phyloP scores from a whole-genome alignment of 1,140 invertebrate genomes.

The Drosophila orosa region DNA sequence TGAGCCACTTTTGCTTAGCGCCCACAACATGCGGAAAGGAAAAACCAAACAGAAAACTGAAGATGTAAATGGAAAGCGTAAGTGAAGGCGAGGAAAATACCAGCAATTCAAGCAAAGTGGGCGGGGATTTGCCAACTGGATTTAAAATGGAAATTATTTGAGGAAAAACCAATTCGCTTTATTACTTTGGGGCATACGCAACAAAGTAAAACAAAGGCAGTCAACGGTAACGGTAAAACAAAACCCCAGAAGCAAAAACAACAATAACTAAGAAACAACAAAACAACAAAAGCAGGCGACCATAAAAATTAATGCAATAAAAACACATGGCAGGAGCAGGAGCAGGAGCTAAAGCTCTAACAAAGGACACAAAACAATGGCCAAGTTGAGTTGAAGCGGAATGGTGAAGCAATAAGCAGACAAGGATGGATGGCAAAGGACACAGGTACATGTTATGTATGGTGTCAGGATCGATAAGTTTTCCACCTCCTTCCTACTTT shows the following conservation, averaged over 20 bases:
- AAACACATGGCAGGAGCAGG: conserved; percentile 66
- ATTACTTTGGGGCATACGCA: conserved; percentile 81
- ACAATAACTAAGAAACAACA: conserved; percentile 30
- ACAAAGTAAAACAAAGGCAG: conserved; percentile 78
- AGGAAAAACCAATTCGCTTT: conserved; percentile 79
- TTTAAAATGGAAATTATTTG: conserved; percentile 83
- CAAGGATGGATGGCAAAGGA: conserved; percentile 25
- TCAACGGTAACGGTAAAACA: conserved; percentile 46
- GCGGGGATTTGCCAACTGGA: conserved; percentile 75
- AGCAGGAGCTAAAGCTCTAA: conserved; percentile 16
- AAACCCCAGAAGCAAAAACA: conserved; percentile 20
- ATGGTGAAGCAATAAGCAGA: conserved; percentile 36
- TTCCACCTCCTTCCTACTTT: neutral
- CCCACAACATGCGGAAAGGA: conserved; percentile 32
- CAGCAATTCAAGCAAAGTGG: conserved; percentile 46
- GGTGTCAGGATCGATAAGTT: conserved; percentile 41
- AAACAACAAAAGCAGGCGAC: conserved; percentile 62
- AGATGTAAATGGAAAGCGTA: conserved; percentile 11
- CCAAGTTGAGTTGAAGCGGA: conserved; percentile 27
- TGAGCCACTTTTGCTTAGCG: conserved; percentile 72
- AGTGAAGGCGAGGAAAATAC: conserved; percentile 9
- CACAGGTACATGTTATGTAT: conserved; percentile 20
- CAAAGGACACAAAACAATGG: conserved; percentile 47
- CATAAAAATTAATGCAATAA: conserved; percentile 83
- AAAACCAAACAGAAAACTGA: conserved; percentile 18